A percentile compares a stretch with the other conserved stretches of the same genome.
Evolutionary conservation across 1,140 invertebrate genomes (phyloP).

Genomic region (Gonioctena quinquepunctata): DNA sequence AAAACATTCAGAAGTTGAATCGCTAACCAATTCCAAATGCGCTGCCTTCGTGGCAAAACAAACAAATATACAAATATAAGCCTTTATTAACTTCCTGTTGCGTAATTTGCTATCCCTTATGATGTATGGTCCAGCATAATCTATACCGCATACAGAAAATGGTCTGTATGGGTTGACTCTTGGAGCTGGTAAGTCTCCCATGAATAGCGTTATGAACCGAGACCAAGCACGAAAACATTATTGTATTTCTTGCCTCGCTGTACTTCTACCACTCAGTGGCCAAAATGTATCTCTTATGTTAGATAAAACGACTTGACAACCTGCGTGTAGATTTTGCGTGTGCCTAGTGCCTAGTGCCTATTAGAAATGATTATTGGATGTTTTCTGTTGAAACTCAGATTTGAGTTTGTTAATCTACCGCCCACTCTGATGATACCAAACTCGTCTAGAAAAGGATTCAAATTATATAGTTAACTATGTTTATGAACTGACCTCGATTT

Average conservation of each 20-base stretch:
- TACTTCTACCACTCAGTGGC: no score
- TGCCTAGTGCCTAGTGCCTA: no score
- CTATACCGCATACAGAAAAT: constrained; percentile 41
- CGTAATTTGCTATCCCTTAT: constrained; percentile 33
- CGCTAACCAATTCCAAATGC: constrained; percentile 30
- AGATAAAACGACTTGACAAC: no score
- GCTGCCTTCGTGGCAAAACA: constrained; percentile 17
- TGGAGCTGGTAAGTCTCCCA: constrained; percentile 49
- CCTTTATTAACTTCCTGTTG: constrained; percentile 18
- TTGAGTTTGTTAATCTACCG: constrained; percentile 37
- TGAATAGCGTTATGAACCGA: constrained; percentile 25
- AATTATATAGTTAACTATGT: constrained; percentile 17
- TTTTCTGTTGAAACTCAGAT: constrained; percentile 26
- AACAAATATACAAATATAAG: constrained; percentile 23
- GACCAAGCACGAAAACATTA: constrained; percentile 27
- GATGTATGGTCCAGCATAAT: constrained; percentile 34
- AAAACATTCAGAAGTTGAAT: constrained; percentile 30
- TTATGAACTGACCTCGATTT: constrained; percentile 9
- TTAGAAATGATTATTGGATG: constrained; percentile 33
- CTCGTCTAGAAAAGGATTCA: constrained; percentile 35
- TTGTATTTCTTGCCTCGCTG: no score
- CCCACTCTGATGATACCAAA: constrained; percentile 27
- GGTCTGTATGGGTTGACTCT: constrained; percentile 38
- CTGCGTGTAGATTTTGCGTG: no score
- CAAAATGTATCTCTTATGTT: no score